Evolutionary conservation across 2,888 invertebrate species (phyloP).

Genomic region (Eilema caniola): DNA sequence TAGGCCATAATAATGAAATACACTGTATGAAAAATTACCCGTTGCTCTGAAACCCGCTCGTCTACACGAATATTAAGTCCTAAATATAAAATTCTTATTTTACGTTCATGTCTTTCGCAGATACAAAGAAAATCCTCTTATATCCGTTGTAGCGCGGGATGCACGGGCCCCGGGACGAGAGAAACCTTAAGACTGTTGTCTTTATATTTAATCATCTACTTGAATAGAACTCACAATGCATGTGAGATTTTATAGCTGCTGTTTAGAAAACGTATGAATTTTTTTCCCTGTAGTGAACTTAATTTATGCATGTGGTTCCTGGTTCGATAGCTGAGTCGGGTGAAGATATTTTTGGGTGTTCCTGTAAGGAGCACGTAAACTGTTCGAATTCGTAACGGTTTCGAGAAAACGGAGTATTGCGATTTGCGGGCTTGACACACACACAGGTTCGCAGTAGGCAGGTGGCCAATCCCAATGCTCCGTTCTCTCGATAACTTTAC

Average conservation of each 20-base stretch:
- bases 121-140: conserved; percentile 23
- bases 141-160: conserved; percentile 15
- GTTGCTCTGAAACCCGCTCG: neutral
- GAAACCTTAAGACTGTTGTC: conserved; percentile 47
- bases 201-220: conserved; percentile 42
- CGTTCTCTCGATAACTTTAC: too few species aligned
- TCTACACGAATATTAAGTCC: neutral
- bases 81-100: conserved; percentile 13
- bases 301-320: too few species aligned
- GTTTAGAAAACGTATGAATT: neutral
- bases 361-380: too few species aligned
- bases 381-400: too few species aligned
- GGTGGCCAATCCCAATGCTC: too few species aligned
- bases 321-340: too few species aligned
- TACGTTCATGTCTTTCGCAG: conserved; percentile 2
- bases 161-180: conserved; percentile 28
- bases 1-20: neutral
- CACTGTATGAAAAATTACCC: neutral
- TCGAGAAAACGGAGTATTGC: too few species aligned
- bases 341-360: too few species aligned
- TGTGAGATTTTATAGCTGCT: conserved; percentile 3
- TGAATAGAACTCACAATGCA: conserved; percentile 16
- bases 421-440: too few species aligned
- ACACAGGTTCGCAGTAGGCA: too few species aligned
- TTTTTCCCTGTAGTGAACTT: neutral